Conservation (phyloP, 1,140 invertebrate species). For the Lucilia sericata region DNA sequence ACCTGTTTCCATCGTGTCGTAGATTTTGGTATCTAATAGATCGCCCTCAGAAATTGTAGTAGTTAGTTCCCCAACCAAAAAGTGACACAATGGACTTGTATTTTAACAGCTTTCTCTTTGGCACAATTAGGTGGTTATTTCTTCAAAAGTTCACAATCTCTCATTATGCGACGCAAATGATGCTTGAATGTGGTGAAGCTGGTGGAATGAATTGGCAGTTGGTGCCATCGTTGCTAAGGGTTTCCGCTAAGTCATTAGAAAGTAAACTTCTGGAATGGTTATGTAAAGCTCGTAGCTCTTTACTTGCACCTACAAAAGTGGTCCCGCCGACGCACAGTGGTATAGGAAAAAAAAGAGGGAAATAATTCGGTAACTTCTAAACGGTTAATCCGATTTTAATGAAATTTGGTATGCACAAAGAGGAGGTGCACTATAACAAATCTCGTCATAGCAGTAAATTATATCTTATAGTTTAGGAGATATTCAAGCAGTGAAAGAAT, state of each 20-base stretch:
- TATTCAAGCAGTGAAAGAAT: no score
- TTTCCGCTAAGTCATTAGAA: not conserved
- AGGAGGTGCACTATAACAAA: no score
- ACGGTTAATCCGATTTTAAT: no score
- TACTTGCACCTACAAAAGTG: conserved; percentile 56
- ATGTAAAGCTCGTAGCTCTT: conserved; percentile 18
- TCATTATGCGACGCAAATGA: not conserved
- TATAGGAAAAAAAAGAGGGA: no score
- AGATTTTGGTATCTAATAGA: not conserved
- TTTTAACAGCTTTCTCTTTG: not conserved
- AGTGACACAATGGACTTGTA: not conserved
- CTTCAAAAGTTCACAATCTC: not conserved
- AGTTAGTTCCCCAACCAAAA: conserved; percentile 50
- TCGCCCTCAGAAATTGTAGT: conserved; percentile 53
- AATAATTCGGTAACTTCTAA: no score
- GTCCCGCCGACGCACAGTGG: no score
- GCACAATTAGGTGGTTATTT: conserved; percentile 50
- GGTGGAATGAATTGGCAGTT: conserved; percentile 47
- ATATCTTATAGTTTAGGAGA: no score
- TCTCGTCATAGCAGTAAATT: no score
- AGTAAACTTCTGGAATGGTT: not conserved
- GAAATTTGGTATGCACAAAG: no score
- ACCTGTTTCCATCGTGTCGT: conserved; percentile 52
- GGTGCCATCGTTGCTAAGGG: conserved; percentile 27
- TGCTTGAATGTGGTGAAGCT: conserved; percentile 17